These are phyloP conservation scores for Nibea coibor DNA, from an alignment of 2,113 vertebrate genomes.

Conservation along the genomic window DNA sequence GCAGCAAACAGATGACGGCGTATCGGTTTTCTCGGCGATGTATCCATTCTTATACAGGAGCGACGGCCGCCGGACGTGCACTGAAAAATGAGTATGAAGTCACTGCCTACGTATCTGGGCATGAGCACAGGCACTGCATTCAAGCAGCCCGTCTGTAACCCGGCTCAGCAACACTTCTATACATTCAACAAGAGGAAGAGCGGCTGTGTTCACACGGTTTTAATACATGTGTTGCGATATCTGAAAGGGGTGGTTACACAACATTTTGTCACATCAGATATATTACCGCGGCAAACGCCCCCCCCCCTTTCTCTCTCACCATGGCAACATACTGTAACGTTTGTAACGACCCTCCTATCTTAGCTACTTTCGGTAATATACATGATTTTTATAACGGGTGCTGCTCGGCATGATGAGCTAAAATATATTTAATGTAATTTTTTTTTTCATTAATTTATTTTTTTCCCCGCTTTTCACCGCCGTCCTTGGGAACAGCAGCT, in stretches of 20 bases:
- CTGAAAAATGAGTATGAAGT: conserved; percentile 75
- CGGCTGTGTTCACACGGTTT: neutral
- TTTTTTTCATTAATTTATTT: neutral
- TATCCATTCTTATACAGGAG: conserved; percentile 56
- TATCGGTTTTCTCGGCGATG: conserved; percentile 44
- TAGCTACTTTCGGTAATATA: too few species aligned
- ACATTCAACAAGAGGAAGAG: neutral
- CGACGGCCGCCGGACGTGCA: conserved; percentile 64
- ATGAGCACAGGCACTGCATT: conserved; percentile 63
- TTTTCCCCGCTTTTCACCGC: neutral
- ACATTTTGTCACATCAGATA: neutral
- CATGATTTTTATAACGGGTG: neutral
- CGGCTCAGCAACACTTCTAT: neutral
- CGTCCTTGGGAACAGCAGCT: conserved; percentile 29
- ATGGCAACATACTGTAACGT: conserved; percentile 9
- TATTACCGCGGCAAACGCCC: neutral
- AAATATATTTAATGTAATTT: neutral
- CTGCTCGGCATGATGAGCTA: neutral
- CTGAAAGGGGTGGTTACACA: neutral
- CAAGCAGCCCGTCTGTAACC: conserved; percentile 22
- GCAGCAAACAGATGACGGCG: neutral
- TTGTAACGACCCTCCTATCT: neutral
- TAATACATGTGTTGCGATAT: neutral
- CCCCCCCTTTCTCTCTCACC: neutral
- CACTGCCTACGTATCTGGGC: conserved; percentile 74